Conservation (phyloP, 2,797 vertebrate species). For the Staurois parvus region DNA sequence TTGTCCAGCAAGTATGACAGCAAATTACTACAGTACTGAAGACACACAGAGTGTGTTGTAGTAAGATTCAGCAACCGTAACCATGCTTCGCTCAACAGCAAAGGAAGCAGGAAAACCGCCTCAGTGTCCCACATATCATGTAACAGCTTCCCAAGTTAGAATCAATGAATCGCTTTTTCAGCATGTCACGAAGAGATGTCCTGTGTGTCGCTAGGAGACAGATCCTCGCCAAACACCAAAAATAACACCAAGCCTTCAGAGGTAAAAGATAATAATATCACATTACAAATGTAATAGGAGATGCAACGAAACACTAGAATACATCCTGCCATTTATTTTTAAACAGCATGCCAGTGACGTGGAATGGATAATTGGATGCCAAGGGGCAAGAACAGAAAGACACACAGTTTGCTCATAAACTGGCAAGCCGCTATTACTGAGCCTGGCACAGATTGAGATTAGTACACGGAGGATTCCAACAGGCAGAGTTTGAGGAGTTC, state of each 20-base stretch:
- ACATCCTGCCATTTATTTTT: slow-evolving; percentile 40
- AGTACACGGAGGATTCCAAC: slow-evolving; percentile 4
- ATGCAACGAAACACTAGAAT: slow-evolving; percentile 25
- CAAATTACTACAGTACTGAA: too few relatives aligned
- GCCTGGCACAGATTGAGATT: slow-evolving; percentile 33
- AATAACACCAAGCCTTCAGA: slow-evolving; percentile 51
- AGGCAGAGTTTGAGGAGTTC: slow-evolving; percentile 15
- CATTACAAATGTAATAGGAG: slow-evolving; percentile 49
- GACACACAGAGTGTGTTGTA: too few relatives aligned
- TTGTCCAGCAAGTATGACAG: too few relatives aligned
- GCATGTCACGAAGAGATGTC: slow-evolving; percentile 71
- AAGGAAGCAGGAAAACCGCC: slow-evolving; percentile 58
- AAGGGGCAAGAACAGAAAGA: neutral
- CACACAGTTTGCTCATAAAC: slow-evolving; percentile 3
- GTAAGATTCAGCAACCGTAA: too few relatives aligned
- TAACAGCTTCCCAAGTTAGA: slow-evolving; percentile 73
- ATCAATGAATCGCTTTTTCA: slow-evolving; percentile 71
- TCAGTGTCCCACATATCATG: slow-evolving; percentile 64
- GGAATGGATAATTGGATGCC: slow-evolving; percentile 43
- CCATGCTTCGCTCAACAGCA: slow-evolving; percentile 9
- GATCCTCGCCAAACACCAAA: slow-evolving; percentile 67
- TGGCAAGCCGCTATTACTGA: slow-evolving; percentile 49
- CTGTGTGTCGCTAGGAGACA: slow-evolving; percentile 77
- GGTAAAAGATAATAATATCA: slow-evolving; percentile 57
- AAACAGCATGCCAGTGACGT: slow-evolving; percentile 32